Percentiles rank a stretch among this genome's conserved stretches.
These are phyloP conservation scores for Fundulus diaphanus DNA, from an alignment of 2,797 vertebrate genomes.

Conservation along the genomic window DNA sequence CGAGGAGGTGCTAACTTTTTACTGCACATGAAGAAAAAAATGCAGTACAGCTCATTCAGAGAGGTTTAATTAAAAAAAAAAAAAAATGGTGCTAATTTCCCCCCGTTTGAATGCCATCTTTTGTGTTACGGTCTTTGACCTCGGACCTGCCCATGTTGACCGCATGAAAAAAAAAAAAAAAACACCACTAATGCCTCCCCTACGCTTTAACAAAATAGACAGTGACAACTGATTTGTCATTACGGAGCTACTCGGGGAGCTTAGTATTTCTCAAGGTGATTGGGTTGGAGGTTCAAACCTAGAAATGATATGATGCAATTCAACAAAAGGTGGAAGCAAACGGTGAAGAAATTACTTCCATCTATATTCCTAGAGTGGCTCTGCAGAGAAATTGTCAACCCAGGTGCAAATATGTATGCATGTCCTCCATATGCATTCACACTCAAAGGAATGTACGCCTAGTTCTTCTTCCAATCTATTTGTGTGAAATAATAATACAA, in stretches of 20 bases:
- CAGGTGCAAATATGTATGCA: slow-evolving; percentile 14
- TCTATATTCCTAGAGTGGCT: background rate
- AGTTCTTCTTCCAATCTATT: no score
- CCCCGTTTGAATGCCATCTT: background rate
- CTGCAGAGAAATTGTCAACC: background rate
- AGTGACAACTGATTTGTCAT: background rate
- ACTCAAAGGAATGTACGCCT: background rate
- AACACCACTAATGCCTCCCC: background rate
- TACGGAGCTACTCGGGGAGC: background rate
- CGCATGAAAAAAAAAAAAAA: background rate
- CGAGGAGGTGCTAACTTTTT: no score
- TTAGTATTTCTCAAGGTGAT: background rate
- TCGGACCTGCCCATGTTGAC: no score
- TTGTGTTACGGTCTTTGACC: background rate
- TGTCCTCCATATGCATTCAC: slow-evolving; percentile 7
- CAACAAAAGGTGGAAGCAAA: background rate
- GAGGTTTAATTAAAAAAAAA: no score
- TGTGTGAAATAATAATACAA: no score
- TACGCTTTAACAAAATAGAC: background rate
- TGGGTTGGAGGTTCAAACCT: background rate
- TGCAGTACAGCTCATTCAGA: no score
- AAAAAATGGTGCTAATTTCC: background rate
- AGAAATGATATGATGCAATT: background rate
- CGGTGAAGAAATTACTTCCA: background rate
- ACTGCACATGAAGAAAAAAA: no score